These are phyloP conservation scores for Gambelia wislizenii DNA, from an alignment of 2,797 vertebrate species.

Conservation along the genomic window DNA sequence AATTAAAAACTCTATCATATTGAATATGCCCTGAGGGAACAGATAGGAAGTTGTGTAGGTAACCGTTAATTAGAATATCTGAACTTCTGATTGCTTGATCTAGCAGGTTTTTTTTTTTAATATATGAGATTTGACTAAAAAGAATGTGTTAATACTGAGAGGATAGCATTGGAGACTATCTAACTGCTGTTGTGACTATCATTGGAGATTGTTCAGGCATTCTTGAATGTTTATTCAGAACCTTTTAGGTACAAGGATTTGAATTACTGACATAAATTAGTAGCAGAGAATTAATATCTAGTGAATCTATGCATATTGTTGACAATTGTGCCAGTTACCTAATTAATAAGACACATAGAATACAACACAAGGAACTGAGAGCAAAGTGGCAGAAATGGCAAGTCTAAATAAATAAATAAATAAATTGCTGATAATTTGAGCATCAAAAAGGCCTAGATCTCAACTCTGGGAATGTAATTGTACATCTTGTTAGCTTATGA, in stretches of 20 bases:
- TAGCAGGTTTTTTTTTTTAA: not conserved
- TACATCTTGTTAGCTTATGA: not conserved
- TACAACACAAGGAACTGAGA: not conserved
- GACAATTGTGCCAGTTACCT: slow-evolving; percentile 16
- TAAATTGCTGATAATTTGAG: not conserved
- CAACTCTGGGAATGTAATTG: not conserved
- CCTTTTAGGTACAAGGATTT: slow-evolving; percentile 12
- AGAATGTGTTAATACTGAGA: not conserved
- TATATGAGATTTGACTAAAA: not conserved
- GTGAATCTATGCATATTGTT: slow-evolving; percentile 6
- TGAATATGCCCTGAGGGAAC: slow-evolving; percentile 36
- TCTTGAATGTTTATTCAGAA: not conserved
- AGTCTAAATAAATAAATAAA: not conserved
- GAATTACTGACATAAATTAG: not conserved
- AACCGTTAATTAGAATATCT: slow-evolving; percentile 23
- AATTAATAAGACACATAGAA: slow-evolving; percentile 31
- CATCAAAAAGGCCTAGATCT: not conserved
- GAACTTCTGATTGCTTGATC: not conserved
- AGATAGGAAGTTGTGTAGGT: slow-evolving; percentile 6
- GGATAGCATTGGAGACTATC: no score
- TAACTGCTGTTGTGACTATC: no score
- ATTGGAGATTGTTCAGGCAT: not conserved
- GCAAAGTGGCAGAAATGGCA: not conserved
- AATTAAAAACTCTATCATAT: slow-evolving; percentile 26
- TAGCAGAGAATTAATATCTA: not conserved